Evolutionary conservation across 1,140 invertebrate genomes (phyloP).

Genomic region (Drosophila quadrilineata): DNA sequence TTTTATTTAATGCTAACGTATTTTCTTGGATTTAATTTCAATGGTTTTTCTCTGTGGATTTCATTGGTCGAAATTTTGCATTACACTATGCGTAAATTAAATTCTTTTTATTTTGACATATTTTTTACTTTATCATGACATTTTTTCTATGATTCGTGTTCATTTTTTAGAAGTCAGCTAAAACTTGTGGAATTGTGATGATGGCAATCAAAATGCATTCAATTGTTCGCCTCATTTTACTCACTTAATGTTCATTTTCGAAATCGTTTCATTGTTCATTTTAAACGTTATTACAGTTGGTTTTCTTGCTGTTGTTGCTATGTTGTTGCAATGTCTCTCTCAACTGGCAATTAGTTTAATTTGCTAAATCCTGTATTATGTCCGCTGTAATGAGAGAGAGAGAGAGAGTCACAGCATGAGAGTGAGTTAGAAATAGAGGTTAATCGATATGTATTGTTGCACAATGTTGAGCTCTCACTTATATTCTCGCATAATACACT

Average conservation of each 20-base stretch:
- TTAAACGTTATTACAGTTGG: conserved; percentile 18
- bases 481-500: no score
- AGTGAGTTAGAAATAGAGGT: conserved; percentile 4
- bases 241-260: conserved; percentile 67
- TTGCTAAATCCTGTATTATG: conserved; percentile 78
- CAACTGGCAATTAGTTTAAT: conserved; percentile 74
- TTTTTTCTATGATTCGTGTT: no score
- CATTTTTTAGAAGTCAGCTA: conserved; percentile 33
- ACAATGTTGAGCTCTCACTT: conserved; percentile 58
- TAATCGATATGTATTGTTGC: conserved; percentile 50
- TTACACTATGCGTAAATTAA: conserved; percentile 18
- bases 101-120: not conserved
- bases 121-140: not conserved
- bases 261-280: conserved; percentile 45
- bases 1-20: no score
- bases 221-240: conserved; percentile 38
- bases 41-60: no score
- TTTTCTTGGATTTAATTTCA: no score
- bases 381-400: conserved; percentile 57
- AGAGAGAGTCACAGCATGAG: not conserved
- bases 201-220: conserved; percentile 53
- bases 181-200: conserved; percentile 31
- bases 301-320: conserved; percentile 15
- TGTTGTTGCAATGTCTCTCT: conserved; percentile 39
- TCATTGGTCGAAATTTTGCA: conserved; percentile 68